Percentiles rank a stretch among this genome's conserved stretches.
phyloP scores from a whole-genome alignment of 2,888 invertebrate species.

The Cephus runcator region DNA sequence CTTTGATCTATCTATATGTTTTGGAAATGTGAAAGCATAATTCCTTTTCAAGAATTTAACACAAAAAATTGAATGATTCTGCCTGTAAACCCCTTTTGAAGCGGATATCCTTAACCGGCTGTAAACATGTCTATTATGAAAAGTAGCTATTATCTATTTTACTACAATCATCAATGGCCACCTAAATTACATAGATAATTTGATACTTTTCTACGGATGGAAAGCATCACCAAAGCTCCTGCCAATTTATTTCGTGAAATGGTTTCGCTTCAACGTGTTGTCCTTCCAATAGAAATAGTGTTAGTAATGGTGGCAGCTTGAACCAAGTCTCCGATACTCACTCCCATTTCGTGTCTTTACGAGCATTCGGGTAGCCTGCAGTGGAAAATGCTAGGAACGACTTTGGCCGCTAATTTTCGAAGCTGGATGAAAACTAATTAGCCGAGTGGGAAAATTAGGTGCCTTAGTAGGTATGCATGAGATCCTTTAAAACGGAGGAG shows the following conservation, averaged over 20 bases:
- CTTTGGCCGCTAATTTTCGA: background rate
- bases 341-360: background rate
- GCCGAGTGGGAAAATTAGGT: background rate
- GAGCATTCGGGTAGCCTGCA: background rate
- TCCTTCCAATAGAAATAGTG: background rate
- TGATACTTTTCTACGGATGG: background rate
- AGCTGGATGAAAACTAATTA: background rate
- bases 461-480: background rate
- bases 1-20: too few species aligned
- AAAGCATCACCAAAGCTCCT: background rate
- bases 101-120: too few species aligned
- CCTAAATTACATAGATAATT: background rate
- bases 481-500: background rate
- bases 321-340: background rate
- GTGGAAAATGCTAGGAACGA: background rate
- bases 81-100: too few species aligned
- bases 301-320: background rate
- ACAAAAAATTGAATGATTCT: too few species aligned
- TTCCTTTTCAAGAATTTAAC: too few species aligned
- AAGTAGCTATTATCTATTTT: background rate
- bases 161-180: background rate
- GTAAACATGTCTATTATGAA: background rate
- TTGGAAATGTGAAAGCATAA: too few species aligned
- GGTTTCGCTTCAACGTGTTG: background rate
- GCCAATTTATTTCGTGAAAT: background rate